These are phyloP conservation scores for Odontothrips loti DNA, from an alignment of 2,888 invertebrate genomes.

Conservation along the genomic window DNA sequence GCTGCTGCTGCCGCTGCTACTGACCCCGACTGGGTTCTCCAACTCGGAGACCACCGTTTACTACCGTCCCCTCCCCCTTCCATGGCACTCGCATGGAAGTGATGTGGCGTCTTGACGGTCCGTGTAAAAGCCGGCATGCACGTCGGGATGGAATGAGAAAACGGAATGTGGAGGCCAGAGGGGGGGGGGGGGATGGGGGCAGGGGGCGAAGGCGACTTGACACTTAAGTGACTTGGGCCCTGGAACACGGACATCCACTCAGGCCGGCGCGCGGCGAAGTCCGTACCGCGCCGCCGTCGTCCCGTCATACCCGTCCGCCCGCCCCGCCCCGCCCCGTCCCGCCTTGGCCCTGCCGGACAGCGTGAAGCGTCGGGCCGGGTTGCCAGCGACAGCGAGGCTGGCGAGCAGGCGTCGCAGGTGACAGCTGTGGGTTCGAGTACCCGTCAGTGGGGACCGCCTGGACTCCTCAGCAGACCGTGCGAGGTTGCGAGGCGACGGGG, in stretches of 20 bases:
- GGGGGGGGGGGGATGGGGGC: neutral
- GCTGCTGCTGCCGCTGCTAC: neutral
- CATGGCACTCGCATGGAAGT: neutral
- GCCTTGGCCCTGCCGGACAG: neutral
- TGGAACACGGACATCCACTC: slow-evolving; percentile 22
- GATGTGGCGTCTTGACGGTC: neutral
- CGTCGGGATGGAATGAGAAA: neutral
- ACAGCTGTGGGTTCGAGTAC: too few species aligned
- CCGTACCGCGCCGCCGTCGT: too few species aligned
- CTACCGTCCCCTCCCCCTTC: too few species aligned
- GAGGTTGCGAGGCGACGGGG: too few species aligned
- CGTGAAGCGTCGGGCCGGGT: neutral
- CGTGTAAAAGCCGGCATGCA: slow-evolving; percentile 6
- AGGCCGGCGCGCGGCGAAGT: neutral
- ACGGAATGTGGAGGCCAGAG: neutral
- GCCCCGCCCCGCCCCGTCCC: neutral
- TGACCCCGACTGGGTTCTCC: too few species aligned
- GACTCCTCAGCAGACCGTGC: too few species aligned
- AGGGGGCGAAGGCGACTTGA: neutral
- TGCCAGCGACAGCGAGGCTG: neutral
- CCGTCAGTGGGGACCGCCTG: too few species aligned
- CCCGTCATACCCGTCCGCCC: neutral
- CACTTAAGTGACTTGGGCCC: slow-evolving; percentile 19
- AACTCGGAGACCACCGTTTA: too few species aligned
- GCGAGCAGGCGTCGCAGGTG: too few species aligned